These are phyloP conservation scores for Argyresthia goedartella DNA, from an alignment of 2,888 invertebrate genomes.

Conservation along the genomic window DNA sequence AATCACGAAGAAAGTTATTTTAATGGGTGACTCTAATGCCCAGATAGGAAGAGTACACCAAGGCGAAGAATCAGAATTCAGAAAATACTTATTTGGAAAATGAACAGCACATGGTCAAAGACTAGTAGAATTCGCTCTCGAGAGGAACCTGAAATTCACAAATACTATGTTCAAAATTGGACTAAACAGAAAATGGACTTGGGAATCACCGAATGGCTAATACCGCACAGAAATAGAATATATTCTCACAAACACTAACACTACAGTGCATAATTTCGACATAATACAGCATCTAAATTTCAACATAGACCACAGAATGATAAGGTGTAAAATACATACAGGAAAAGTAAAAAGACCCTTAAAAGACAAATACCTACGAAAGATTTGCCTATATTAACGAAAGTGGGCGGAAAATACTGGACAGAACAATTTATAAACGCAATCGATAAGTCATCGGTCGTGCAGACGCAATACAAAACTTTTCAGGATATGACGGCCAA, in stretches of 20 bases:
- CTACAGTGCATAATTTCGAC: constrained; percentile 6
- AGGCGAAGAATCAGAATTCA: constrained; percentile 12
- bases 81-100: constrained; percentile 9
- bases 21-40: constrained; percentile 14
- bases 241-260: constrained; percentile 10
- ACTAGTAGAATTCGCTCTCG: constrained; percentile 9
- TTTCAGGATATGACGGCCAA: constrained; percentile 1
- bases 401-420: constrained; percentile 2
- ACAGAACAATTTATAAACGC: background rate
- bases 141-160: constrained; percentile 11
- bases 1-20: constrained; percentile 6
- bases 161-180: constrained; percentile 11
- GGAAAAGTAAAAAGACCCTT: background rate
- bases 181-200: constrained; percentile 4
- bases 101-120: constrained; percentile 13
- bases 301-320: constrained; percentile 8
- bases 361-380: background rate
- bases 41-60: constrained; percentile 6
- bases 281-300: constrained; percentile 7
- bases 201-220: constrained; percentile 12
- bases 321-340: constrained; percentile 6
- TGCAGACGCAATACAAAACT: constrained; percentile 3
- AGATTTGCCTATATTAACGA: constrained; percentile 4
- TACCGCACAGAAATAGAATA: constrained; percentile 15
- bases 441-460: background rate